Percentiles rank a stretch among this genome's conserved stretches.
These are phyloP conservation scores for Eristalis tenax DNA, from an alignment of 2,888 invertebrate genomes.

Conservation along the genomic window DNA sequence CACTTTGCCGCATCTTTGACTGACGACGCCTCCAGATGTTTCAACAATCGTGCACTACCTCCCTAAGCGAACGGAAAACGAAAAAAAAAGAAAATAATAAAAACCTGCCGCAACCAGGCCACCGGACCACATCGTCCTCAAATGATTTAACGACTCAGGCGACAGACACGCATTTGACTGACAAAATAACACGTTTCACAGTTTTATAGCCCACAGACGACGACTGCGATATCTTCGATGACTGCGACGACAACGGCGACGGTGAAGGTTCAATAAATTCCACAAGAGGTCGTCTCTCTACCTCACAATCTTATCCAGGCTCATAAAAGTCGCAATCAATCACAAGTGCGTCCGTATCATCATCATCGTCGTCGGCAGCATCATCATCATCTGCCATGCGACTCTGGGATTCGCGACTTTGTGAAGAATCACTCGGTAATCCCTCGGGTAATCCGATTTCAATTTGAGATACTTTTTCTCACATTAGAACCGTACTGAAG, in stretches of 20 bases:
- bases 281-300: neutral
- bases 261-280: slow-evolving; percentile 5
- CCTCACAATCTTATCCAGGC: slow-evolving; percentile 23
- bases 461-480: slow-evolving; percentile 49
- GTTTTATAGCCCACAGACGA: slow-evolving; percentile 8
- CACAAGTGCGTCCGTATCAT: neutral
- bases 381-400: neutral
- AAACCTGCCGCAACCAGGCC: neutral
- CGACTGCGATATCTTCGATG: neutral
- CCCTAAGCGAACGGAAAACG: too few relatives aligned
- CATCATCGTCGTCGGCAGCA: neutral
- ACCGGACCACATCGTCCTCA: neutral
- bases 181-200: slow-evolving; percentile 2
- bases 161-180: slow-evolving; percentile 14
- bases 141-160: slow-evolving; percentile 9
- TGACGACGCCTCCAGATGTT: neutral
- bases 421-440: neutral
- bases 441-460: slow-evolving; percentile 52
- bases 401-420: neutral
- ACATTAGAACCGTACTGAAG: slow-evolving; percentile 12
- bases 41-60: too few relatives aligned
- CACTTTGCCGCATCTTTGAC: neutral
- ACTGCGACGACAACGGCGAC: neutral
- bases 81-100: too few relatives aligned
- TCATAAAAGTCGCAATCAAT: slow-evolving; percentile 44